Conservation (phyloP, 2,888 invertebrate species). For the Xylota sylvarum region DNA sequence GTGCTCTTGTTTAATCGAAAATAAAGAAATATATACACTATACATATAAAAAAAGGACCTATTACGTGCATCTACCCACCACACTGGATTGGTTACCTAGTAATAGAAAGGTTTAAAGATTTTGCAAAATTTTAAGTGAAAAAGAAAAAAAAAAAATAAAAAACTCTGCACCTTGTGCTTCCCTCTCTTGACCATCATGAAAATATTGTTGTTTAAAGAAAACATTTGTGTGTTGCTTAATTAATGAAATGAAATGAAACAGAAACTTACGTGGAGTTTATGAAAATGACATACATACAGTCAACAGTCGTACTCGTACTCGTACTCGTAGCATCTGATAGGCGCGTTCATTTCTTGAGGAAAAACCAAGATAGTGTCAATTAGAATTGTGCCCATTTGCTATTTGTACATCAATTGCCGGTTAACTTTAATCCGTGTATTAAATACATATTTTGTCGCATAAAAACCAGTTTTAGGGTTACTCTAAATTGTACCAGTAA, state of each 20-base stretch:
- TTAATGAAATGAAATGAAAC: conserved; percentile 54
- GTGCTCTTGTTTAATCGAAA: conserved; percentile 74
- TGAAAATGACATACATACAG: conserved; percentile 50
- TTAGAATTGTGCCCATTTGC: conserved; percentile 49
- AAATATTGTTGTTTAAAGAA: conserved; percentile 29
- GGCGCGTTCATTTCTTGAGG: conserved; percentile 67
- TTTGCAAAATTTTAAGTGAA: conserved; percentile 38
- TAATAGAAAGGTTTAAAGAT: conserved; percentile 48
- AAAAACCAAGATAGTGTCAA: conserved; percentile 56
- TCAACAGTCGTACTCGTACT: conserved; percentile 35
- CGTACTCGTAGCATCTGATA: conserved; percentile 65
- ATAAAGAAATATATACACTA: conserved; percentile 15
- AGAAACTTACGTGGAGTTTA: conserved; percentile 67
- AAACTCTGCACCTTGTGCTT: conserved; percentile 23
- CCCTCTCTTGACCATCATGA: conserved; percentile 38
- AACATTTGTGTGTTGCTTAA: conserved; percentile 47
- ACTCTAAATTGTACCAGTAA: conserved; percentile 25
- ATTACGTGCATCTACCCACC: conserved; percentile 32
- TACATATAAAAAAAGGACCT: conserved; percentile 34
- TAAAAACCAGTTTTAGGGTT: conserved; percentile 64
- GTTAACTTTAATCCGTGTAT: conserved; percentile 48
- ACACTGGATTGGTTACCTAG: conserved; percentile 50
- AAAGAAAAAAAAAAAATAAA: background rate
- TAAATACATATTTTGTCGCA: conserved; percentile 18
- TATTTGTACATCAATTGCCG: conserved; percentile 22